Conservation (phyloP, 2,888 invertebrate species). For the Drosophila koepferae region DNA sequence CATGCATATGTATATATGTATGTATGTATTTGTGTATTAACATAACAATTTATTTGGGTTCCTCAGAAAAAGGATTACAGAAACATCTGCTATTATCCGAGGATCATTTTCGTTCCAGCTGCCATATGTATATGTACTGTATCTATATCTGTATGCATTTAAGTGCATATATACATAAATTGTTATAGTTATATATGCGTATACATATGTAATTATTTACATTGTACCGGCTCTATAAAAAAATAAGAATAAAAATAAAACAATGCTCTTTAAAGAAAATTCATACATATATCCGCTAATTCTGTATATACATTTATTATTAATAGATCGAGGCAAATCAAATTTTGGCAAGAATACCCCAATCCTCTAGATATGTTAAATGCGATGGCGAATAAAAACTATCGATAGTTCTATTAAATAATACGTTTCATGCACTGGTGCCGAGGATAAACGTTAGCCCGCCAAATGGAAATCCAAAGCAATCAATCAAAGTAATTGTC, state of each 20-base stretch:
- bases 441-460: not conserved
- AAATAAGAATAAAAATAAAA: not conserved
- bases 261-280: no score
- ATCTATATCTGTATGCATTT: not conserved
- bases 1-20: not conserved
- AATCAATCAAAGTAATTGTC: constrained; percentile 36
- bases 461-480: constrained; percentile 14
- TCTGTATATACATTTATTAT: not conserved
- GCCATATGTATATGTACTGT: not conserved
- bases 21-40: not conserved
- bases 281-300: no score
- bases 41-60: not conserved
- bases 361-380: not conserved
- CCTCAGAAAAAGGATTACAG: constrained; percentile 1
- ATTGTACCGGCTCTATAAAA: not conserved
- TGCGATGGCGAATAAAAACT: not conserved
- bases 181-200: not conserved
- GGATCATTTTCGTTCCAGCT: constrained; percentile 17
- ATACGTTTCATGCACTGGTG: not conserved
- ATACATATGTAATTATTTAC: not conserved
- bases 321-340: not conserved
- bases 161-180: not conserved
- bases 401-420: constrained; percentile 8
- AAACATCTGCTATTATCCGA: constrained; percentile 30
- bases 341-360: not conserved